Evolutionary conservation across 2,797 vertebrate species (phyloP).

Genomic region (Hozukius guyotensis): DNA sequence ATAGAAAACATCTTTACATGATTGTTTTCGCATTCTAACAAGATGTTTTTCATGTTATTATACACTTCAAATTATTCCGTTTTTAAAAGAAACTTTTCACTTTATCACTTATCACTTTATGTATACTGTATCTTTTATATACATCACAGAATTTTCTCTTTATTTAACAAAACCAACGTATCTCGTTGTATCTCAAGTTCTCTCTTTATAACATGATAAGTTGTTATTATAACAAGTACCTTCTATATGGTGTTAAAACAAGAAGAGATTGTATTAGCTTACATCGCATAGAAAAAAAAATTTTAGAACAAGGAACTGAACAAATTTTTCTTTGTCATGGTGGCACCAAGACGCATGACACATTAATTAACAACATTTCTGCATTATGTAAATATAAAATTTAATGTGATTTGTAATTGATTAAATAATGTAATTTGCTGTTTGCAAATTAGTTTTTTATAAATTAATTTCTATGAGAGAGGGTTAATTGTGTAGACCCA

Average conservation of each 20-base stretch:
- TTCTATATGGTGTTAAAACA: background rate
- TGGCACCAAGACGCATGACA: too few species aligned
- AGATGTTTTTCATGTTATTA: background rate
- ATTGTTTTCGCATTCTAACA: background rate
- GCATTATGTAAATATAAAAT: too few species aligned
- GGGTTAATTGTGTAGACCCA: background rate
- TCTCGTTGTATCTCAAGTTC: background rate
- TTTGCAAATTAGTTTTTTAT: background rate
- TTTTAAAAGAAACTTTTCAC: background rate
- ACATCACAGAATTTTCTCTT: background rate
- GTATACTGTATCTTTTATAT: too few species aligned
- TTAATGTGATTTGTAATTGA: too few species aligned
- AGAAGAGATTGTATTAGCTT: too few species aligned
- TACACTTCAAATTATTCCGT: background rate
- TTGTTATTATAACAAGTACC: background rate
- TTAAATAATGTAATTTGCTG: too few species aligned
- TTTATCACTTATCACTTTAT: too few species aligned
- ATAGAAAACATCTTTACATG: background rate
- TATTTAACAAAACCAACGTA: background rate
- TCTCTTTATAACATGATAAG: background rate
- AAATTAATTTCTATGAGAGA: background rate
- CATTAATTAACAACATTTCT: too few species aligned
- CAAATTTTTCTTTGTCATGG: too few species aligned
- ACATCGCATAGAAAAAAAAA: too few species aligned
- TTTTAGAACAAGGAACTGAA: too few species aligned